These are phyloP conservation scores for Silurus glanis DNA, from an alignment of 2,113 vertebrate genomes.

Conservation along the genomic window DNA sequence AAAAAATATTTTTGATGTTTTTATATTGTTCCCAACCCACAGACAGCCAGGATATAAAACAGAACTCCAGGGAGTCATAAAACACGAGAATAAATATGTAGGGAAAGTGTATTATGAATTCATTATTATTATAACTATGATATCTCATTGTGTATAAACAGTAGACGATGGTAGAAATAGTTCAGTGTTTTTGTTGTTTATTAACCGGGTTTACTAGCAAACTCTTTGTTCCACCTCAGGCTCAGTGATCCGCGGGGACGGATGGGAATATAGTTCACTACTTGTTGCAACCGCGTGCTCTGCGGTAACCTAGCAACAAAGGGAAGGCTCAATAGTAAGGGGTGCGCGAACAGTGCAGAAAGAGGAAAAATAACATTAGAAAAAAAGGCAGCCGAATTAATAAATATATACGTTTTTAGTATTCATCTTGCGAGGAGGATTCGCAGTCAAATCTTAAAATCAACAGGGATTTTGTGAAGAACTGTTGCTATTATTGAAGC, in stretches of 20 bases:
- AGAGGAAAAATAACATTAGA: neutral
- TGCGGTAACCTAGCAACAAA: slow-evolving; percentile 52
- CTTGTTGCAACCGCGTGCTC: slow-evolving; percentile 37
- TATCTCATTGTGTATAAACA: neutral
- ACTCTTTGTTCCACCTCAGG: neutral
- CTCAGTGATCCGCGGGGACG: neutral
- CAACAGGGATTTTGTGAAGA: neutral
- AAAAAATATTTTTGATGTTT: no score
- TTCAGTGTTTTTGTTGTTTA: no score
- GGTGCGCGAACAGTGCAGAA: neutral
- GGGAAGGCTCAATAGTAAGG: slow-evolving; percentile 36
- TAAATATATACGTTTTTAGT: neutral
- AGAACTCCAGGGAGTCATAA: no score
- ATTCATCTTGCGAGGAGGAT: rapidly evolving
- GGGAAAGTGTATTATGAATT: neutral
- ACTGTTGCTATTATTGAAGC: neutral
- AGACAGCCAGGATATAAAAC: no score
- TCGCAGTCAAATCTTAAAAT: neutral
- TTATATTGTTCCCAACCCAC: no score
- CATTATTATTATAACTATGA: neutral
- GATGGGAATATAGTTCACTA: neutral
- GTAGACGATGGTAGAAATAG: neutral
- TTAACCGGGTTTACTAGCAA: neutral
- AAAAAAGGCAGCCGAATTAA: neutral
- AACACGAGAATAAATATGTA: neutral